These are phyloP conservation scores for Lycaon pictus DNA, from an alignment of 2,113 vertebrate species.

Conservation along the genomic window DNA sequence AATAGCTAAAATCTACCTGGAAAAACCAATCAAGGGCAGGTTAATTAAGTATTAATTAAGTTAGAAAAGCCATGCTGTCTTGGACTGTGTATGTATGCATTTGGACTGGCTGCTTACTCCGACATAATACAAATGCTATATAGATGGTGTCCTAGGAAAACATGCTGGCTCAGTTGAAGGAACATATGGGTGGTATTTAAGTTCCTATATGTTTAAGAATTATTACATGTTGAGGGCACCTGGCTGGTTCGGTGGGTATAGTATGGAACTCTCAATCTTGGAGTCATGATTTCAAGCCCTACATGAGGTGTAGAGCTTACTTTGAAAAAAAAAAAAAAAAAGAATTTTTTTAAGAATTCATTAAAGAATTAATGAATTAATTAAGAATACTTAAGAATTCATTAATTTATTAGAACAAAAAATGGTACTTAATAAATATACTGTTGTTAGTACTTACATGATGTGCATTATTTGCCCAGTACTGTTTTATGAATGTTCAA, in stretches of 20 bases:
- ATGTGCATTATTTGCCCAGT: neutral
- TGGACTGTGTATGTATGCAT: neutral
- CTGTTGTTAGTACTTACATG: neutral
- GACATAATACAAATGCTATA: neutral
- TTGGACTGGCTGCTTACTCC: neutral
- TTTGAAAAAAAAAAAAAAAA: neutral
- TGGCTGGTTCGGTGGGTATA: neutral
- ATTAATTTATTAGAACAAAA: neutral
- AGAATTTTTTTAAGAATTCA: too few relatives aligned
- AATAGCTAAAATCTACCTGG: neutral
- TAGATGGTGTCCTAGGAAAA: neutral
- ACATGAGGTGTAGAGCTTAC: neutral
- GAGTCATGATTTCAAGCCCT: neutral
- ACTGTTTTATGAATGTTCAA: constrained; percentile 4
- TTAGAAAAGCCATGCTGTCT: neutral
- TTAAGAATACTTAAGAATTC: neutral
- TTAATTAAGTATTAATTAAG: neutral
- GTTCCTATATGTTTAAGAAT: neutral
- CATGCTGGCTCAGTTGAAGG: neutral
- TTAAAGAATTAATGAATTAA: too few relatives aligned
- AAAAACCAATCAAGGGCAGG: neutral
- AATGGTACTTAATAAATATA: neutral
- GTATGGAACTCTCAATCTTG: neutral
- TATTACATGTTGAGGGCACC: neutral
- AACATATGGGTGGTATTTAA: neutral